Evolutionary conservation across 2,797 vertebrate genomes (phyloP).

Genomic region (Rhinichthys osculus): DNA sequence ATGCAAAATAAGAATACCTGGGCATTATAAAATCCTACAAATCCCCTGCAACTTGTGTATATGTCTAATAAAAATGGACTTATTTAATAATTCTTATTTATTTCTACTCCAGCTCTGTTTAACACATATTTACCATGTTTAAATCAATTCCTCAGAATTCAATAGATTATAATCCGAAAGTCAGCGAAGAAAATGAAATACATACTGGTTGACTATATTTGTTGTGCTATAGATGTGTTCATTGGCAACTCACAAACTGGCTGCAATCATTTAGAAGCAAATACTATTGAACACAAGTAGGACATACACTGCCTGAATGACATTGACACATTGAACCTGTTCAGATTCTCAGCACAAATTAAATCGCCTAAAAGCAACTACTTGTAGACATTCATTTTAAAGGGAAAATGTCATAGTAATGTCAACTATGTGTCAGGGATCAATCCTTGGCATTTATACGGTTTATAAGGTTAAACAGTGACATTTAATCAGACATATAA

Average conservation of each 20-base stretch:
- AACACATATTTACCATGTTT: neutral
- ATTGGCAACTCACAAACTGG: neutral
- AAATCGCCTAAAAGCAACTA: neutral
- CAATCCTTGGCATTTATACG: slow-evolving; percentile 11
- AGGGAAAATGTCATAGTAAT: neutral
- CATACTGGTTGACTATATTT: neutral
- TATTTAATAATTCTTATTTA: neutral
- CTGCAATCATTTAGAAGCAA: neutral
- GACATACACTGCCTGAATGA: neutral
- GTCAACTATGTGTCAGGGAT: slow-evolving; percentile 1
- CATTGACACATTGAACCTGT: neutral
- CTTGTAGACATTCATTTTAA: neutral
- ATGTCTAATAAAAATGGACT: neutral
- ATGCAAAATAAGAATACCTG: neutral
- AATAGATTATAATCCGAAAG: neutral
- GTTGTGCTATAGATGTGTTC: neutral
- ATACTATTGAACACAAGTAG: neutral
- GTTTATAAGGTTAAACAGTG: slow-evolving; percentile 19
- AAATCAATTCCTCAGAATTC: neutral
- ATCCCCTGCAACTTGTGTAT: neutral
- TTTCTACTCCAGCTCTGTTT: neutral
- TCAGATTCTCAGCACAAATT: neutral
- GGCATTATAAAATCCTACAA: neutral
- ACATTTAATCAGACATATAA: slow-evolving; percentile 11
- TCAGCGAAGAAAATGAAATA: neutral